Base-by-base conservation (phyloP, 2,888 invertebrate genomes). In the Cylloceria caligata region DNA sequence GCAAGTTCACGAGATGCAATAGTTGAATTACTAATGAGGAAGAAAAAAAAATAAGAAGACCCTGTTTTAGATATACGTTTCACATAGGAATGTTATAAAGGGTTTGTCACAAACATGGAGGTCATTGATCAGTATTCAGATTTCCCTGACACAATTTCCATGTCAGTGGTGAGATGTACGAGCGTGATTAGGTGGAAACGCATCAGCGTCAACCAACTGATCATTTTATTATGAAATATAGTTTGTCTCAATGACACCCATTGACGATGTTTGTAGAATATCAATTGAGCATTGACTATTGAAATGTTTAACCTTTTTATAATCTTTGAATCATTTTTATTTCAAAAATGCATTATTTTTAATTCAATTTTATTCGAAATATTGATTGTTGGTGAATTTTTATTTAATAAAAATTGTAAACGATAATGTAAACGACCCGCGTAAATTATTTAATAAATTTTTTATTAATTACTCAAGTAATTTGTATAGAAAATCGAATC, bases 41-140 rank as follows among this genome's bases (percentile, higher is more conserved):
- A 52, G 16, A 27, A 52, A 36, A 21, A 34, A 47, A 49, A 16
- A 72, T 62, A 74, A 57, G 0, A 34, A 9, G 30, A 34, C 34
- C 7, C 19, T 0, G 34, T 30, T 49, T 74, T n/a, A n/a, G n/a
- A n/a, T n/a, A n/a, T n/a, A n/a, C n/a, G n/a, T 45, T 30, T 49
- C 19, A n/a, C n/a, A n/a, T n/a, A 24, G 62, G 67, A 55, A 80
- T 68, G 74, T 45, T 68, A 11, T 7, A 39, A 69, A 52, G 47
- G 49, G 60, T 60, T n/a, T 27, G 60, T 72, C 78, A 72, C 73
- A 72, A 78, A 49, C 21, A 65, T 47, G 65, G 60, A 73, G 79
- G 78, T 78, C 57, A 24, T 52, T 16, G 67, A 79, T 79, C 60
- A 39, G 68, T 73, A 79, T 79, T 73, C 79, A 39, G n/a, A n/a